phyloP scores from a whole-genome alignment of 2,113 vertebrate genomes.

The Trachemys scripta region DNA sequence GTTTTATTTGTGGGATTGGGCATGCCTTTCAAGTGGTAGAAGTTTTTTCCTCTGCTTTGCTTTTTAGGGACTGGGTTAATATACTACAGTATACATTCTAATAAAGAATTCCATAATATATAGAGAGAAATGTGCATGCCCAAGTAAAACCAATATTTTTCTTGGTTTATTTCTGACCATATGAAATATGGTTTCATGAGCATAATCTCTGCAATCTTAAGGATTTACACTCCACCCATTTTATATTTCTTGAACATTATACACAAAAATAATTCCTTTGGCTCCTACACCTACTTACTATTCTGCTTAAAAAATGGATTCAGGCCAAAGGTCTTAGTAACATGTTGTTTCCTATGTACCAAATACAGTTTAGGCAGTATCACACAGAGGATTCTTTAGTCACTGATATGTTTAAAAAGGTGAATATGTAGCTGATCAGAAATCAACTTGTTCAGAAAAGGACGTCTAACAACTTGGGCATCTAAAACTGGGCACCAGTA shows the following conservation, averaged over 20 bases:
- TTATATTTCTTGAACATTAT: conserved; percentile 56
- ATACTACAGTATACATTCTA: conserved; percentile 73
- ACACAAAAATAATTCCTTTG: conserved; percentile 49
- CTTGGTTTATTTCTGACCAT: conserved; percentile 76
- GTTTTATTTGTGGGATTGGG: conserved; percentile 73
- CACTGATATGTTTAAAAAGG: conserved; percentile 29
- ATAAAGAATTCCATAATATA: conserved; percentile 75
- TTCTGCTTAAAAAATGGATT: conserved; percentile 39
- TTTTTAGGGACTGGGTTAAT: conserved; percentile 54
- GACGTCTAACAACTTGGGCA: neutral
- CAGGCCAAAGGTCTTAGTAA: conserved; percentile 43
- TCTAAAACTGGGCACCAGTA: neutral
- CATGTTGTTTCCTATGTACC: neutral
- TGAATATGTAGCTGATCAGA: conserved; percentile 23
- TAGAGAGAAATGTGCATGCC: conserved; percentile 67
- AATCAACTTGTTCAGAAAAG: neutral
- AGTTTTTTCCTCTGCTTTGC: conserved; percentile 40
- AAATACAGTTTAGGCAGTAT: conserved; percentile 28
- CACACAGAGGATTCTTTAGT: conserved; percentile 25
- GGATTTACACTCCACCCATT: conserved; percentile 72
- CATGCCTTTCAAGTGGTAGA: conserved; percentile 50
- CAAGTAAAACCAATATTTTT: conserved; percentile 70
- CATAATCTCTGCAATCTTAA: conserved; percentile 64
- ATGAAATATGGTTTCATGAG: conserved; percentile 76
- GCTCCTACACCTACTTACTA: conserved; percentile 17